A percentile compares a stretch with the other conserved stretches of the same genome.
These are phyloP conservation scores for Tridacna gigas DNA, from an alignment of 2,888 invertebrate genomes.

Conservation along the genomic window DNA sequence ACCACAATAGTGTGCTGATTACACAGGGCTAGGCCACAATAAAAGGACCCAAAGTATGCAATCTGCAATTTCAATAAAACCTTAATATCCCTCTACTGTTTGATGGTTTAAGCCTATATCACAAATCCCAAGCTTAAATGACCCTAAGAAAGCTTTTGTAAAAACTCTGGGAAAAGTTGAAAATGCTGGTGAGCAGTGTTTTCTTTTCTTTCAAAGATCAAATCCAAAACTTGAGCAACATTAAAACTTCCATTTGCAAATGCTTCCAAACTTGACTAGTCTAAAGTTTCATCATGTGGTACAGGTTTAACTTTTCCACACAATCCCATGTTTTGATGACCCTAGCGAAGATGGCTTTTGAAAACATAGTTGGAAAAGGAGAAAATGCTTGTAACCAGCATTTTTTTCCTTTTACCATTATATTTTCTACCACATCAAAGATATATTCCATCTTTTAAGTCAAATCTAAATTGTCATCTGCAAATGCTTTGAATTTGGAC, in stretches of 20 bases:
- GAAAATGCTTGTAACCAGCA: background rate
- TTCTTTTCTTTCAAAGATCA: no score
- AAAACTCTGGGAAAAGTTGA: no score
- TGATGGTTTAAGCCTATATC: no score
- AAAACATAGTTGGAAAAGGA: background rate
- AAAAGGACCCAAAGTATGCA: slow-evolving; percentile 75
- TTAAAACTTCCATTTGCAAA: no score
- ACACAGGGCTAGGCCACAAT: slow-evolving; percentile 80
- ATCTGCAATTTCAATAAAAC: slow-evolving; percentile 68
- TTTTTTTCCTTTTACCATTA: background rate
- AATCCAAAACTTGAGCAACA: no score
- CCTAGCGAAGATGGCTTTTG: background rate
- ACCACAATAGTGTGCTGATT: slow-evolving; percentile 83
- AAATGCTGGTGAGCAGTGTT: no score
- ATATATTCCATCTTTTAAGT: background rate
- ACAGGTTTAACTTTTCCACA: background rate
- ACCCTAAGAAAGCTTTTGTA: no score
- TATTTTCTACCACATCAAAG: background rate
- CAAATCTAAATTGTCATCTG: background rate
- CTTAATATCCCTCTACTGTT: no score
- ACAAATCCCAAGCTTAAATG: no score
- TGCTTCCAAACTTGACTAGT: no score
- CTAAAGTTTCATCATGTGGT: background rate
- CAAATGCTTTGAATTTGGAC: background rate
- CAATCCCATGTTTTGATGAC: background rate